These are phyloP conservation scores for Urocynchramus pylzowi DNA, from an alignment of 2,113 vertebrate genomes.

Conservation along the genomic window DNA sequence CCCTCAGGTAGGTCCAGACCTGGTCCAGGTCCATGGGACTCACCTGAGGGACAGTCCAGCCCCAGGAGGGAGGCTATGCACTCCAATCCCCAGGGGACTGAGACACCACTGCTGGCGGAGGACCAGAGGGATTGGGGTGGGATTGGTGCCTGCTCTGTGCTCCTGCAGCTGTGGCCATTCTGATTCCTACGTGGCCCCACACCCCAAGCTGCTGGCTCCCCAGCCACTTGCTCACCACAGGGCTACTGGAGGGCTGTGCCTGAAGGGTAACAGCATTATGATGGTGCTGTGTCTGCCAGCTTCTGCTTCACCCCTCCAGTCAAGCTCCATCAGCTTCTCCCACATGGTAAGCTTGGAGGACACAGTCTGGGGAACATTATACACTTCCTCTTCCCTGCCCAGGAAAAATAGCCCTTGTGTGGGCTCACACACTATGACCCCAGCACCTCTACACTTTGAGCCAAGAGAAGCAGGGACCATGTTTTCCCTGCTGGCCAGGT, in stretches of 20 bases:
- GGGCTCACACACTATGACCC: background rate
- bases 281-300: background rate
- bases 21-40: background rate
- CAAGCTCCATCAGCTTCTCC: background rate
- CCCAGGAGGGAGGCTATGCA: background rate
- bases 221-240: background rate
- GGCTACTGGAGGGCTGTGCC: background rate
- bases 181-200: background rate
- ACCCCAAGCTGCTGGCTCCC: background rate
- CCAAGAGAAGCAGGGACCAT: background rate
- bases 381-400: background rate
- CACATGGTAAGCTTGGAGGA: accelerated
- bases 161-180: background rate
- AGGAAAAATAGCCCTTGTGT: background rate
- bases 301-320: background rate
- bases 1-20: background rate
- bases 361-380: background rate
- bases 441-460: background rate
- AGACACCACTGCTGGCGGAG: background rate
- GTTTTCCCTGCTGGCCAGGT: background rate
- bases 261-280: background rate
- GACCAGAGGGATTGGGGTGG: background rate
- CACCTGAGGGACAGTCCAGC: background rate
- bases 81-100: background rate
- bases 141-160: background rate